phyloP scores from a whole-genome alignment of 2,888 invertebrate species.

The Sussaba pulchella region DNA sequence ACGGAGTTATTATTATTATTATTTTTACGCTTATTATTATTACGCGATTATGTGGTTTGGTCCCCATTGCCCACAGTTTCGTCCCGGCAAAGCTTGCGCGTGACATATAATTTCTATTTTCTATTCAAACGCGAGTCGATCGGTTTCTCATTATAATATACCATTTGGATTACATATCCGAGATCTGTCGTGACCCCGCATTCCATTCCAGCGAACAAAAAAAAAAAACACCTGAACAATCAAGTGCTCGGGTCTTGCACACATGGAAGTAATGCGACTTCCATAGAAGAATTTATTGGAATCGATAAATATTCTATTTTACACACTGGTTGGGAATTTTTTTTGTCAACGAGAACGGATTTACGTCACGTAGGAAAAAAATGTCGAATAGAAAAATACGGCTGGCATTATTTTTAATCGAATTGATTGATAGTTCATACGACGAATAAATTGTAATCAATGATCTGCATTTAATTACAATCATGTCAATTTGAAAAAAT shows the following conservation, averaged over 20 bases:
- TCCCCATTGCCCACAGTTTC: background rate
- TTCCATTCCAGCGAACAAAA: slow-evolving; percentile 51
- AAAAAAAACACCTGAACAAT: slow-evolving; percentile 43
- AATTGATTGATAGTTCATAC: too few relatives aligned
- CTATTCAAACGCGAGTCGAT: slow-evolving; percentile 39
- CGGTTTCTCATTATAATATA: slow-evolving; percentile 59
- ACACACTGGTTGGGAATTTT: background rate
- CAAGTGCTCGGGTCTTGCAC: slow-evolving; percentile 1
- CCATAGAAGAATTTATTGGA: background rate
- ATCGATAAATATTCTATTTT: background rate
- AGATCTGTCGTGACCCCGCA: slow-evolving; percentile 49
- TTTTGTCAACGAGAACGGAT: background rate
- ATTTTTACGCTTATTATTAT: slow-evolving; percentile 3
- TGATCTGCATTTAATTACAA: too few relatives aligned
- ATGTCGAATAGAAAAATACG: too few relatives aligned
- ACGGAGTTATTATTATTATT: too few relatives aligned
- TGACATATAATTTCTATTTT: slow-evolving; percentile 21
- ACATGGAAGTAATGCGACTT: slow-evolving; percentile 21
- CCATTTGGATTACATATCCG: slow-evolving; percentile 52
- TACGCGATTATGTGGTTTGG: slow-evolving; percentile 2
- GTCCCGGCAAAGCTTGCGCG: background rate
- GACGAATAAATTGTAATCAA: too few relatives aligned
- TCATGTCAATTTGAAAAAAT: too few relatives aligned
- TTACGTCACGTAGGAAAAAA: too few relatives aligned
- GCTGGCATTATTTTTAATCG: too few relatives aligned